These are phyloP conservation scores for Caenorhabditis auriculariae DNA, from an alignment of 2,888 invertebrate species.

Conservation along the genomic window DNA sequence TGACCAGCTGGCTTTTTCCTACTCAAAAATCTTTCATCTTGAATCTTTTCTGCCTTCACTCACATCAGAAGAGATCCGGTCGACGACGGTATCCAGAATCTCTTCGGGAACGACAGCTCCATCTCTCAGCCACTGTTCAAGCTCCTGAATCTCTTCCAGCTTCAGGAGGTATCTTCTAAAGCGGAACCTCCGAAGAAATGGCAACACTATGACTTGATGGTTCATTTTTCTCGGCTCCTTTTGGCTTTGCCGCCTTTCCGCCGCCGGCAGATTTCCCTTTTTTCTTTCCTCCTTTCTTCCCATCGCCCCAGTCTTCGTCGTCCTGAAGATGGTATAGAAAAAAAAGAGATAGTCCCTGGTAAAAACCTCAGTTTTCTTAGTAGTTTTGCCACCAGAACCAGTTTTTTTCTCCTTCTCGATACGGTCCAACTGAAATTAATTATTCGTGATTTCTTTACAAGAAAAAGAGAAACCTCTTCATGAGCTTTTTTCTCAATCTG, in stretches of 20 bases:
- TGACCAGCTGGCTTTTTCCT: too few species aligned
- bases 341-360: neutral
- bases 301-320: constrained; percentile 39
- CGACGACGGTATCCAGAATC: constrained; percentile 15
- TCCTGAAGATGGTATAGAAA: neutral
- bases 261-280: constrained; percentile 15
- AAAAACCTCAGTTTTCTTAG: neutral
- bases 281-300: constrained; percentile 48
- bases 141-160: constrained; percentile 14
- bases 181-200: neutral
- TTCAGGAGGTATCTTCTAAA: neutral
- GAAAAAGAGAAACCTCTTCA: constrained; percentile 30
- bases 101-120: constrained; percentile 30
- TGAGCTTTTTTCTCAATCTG: constrained; percentile 39
- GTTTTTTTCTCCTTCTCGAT: constrained; percentile 39
- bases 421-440: constrained; percentile 24
- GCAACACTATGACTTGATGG: neutral
- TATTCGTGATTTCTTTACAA: too few species aligned
- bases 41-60: neutral
- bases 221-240: neutral
- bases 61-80: constrained; percentile 8
- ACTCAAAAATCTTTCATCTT: too few species aligned
- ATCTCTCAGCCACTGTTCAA: constrained; percentile 25
- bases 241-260: constrained; percentile 3
- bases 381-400: constrained; percentile 7